Percentiles rank a stretch among this genome's conserved stretches.
Conservation (phyloP, 2,113 vertebrate genomes). For the Colaptes auratus region DNA sequence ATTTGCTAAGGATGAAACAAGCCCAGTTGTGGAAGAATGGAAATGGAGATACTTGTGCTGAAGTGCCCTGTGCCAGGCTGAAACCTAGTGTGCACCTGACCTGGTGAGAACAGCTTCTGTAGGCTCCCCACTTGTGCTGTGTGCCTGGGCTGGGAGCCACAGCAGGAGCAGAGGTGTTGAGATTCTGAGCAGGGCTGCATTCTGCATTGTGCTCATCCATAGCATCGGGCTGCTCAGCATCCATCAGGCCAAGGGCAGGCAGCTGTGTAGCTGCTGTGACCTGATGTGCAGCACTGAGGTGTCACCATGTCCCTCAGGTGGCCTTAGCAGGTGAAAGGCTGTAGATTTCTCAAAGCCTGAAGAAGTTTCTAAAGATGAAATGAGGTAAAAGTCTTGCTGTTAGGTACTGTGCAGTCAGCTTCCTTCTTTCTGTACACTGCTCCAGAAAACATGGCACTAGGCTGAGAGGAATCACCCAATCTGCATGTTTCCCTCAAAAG, state of each 20-base stretch:
- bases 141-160: not conserved
- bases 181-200: not conserved
- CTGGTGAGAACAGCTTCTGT: not conserved
- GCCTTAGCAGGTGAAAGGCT: no score
- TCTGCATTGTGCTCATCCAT: not conserved
- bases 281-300: accelerated
- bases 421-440: not conserved
- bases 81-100: accelerated
- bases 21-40: accelerated
- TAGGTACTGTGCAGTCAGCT: not conserved
- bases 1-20: not conserved
- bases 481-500: not conserved
- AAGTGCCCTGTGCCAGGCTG: no score
- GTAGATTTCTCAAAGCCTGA: not conserved
- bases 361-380: not conserved
- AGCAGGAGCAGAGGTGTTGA: not conserved
- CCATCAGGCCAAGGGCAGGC: no score
- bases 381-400: not conserved
- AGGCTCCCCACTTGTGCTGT: accelerated
- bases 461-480: not conserved
- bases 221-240: accelerated
- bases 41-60: not conserved
- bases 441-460: not conserved
- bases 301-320: accelerated
- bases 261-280: not conserved